Evolutionary conservation across 2,113 vertebrate species (phyloP).

Genomic region (Antechinus stuartii): DNA sequence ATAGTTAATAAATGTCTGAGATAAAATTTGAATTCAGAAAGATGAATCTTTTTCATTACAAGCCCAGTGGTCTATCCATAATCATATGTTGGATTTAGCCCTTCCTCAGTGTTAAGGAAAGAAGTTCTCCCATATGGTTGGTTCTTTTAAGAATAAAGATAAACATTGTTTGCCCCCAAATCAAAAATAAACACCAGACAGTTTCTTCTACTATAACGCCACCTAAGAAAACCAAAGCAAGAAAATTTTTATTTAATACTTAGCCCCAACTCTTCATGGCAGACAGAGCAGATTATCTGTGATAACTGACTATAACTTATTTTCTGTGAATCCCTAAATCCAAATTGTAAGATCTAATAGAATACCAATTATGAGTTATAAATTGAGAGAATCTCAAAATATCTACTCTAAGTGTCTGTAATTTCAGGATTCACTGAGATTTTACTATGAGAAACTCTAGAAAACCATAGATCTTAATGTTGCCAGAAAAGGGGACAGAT

Average conservation of each 20-base stretch:
- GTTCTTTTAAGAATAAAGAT: background rate
- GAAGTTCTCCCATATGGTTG: background rate
- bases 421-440: background rate
- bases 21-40: background rate
- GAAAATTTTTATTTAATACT: background rate
- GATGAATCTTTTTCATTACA: background rate
- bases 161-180: background rate
- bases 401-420: background rate
- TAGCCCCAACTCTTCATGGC: background rate
- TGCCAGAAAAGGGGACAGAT: background rate
- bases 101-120: background rate
- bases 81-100: background rate
- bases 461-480: background rate
- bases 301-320: background rate
- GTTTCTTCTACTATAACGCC: background rate
- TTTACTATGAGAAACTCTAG: background rate
- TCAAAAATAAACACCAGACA: conserved; percentile 32
- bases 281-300: conserved; percentile 3
- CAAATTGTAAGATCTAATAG: background rate
- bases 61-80: background rate
- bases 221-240: background rate
- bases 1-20: background rate
- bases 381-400: background rate
- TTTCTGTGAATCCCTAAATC: background rate
- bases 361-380: background rate